Conservation (phyloP, 2,113 vertebrate genomes). For the Oriolus oriolus region DNA sequence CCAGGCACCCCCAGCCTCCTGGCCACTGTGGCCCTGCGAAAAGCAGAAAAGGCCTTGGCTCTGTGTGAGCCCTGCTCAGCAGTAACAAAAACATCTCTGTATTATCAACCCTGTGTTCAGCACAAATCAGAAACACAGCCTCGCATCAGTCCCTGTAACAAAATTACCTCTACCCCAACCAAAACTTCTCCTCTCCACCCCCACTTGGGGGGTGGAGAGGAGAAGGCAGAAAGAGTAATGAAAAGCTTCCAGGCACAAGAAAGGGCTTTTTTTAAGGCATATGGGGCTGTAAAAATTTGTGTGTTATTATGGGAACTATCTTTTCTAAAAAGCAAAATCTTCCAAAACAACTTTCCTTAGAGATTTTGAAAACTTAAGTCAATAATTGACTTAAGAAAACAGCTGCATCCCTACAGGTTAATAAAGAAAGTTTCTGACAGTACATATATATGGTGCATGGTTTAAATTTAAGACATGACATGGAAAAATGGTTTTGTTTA, state of each 20-base stretch:
- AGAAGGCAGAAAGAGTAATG: neutral
- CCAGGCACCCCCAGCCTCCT: neutral
- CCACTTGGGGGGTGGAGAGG: neutral
- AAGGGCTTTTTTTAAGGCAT: neutral
- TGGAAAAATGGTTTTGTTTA: neutral
- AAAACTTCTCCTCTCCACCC: neutral
- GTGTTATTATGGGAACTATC: neutral
- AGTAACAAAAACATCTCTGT: neutral
- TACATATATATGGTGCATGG: neutral
- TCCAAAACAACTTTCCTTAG: neutral
- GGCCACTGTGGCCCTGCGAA: rapidly evolving
- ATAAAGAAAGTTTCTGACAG: neutral
- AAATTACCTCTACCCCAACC: neutral
- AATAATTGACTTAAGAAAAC: neutral
- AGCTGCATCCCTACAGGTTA: neutral
- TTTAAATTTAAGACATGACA: neutral
- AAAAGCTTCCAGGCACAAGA: neutral
- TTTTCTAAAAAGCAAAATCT: neutral
- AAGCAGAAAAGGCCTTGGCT: neutral
- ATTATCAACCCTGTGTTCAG: neutral
- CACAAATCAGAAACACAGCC: neutral
- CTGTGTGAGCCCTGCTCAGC: neutral
- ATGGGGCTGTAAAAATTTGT: neutral
- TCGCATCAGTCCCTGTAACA: neutral
- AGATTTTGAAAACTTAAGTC: neutral